Base-by-base conservation (phyloP, 2,888 invertebrate genomes). In the Blomia tropicalis region DNA sequence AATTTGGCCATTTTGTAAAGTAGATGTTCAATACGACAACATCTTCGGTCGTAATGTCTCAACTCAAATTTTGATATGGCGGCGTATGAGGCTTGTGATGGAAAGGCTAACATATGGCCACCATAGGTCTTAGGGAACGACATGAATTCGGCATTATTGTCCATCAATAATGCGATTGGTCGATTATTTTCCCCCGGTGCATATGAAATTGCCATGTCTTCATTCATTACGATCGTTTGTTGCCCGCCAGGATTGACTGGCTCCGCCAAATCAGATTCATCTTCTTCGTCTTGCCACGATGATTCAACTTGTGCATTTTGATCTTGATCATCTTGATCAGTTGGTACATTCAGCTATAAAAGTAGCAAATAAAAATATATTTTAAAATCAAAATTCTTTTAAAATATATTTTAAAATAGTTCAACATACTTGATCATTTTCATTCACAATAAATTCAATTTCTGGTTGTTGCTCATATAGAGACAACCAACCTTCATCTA, bases 121-220 rank as follows among this genome's bases (percentile, higher is more conserved):
- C 44, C n/a, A 29, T 25, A 59, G 1, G 32, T 43, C 2, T 5
- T 25, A 1, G 59, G 59, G 27, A 43, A 59, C 1, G 59, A 11
- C 2, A 43, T 4, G 4, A 25, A 31, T 36, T 71, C 70, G 5
- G 67, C 64, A 60, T 70, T 60, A 14, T 65, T 62, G 27, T 69
- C 65, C 31, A 65, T 60, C 32, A 70, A 66, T 64, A 70, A 66
- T 2, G 70, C 65, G 1, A 71, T 58, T 4, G 70, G 70, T 27
- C 43, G 47, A 60, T 70, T 66, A 11, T 64, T 64, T 66, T 70
- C 69, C 2, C 69, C 70, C 5, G 70, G 70, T 4, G 71, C 70
- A 41, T 70, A 68, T 7, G 25, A 31, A 23, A 58, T 2, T n/a
- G 29, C 27, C 4, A 41, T 41, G 41, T 41, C n/a, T 41, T 41